Percentiles rank a stretch among this genome's conserved stretches.
These are phyloP conservation scores for Phrynosoma blainvillii DNA, from an alignment of 2,113 vertebrate species.

Conservation along the genomic window DNA sequence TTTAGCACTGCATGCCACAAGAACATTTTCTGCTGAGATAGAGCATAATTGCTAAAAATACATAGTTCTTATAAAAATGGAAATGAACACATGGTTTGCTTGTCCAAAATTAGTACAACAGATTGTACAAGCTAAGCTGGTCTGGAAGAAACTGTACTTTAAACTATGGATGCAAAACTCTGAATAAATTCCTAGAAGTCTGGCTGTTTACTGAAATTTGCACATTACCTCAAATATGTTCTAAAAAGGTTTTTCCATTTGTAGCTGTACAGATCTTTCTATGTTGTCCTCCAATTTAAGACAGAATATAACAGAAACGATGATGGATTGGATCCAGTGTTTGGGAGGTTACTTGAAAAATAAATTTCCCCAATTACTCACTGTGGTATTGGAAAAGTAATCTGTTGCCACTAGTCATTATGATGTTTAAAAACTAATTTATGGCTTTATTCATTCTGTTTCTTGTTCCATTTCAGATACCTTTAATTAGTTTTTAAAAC, in stretches of 20 bases:
- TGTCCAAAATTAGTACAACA: constrained; percentile 12
- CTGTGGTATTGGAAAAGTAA: too few species aligned
- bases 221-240: neutral
- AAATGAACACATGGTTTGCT: constrained; percentile 39
- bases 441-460: too few species aligned
- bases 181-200: constrained; percentile 31
- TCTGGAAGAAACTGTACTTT: constrained; percentile 20
- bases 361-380: too few species aligned
- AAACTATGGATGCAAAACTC: neutral
- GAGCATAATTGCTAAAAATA: constrained; percentile 50
- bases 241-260: neutral
- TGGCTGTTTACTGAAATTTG: constrained; percentile 8
- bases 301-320: neutral
- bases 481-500: too few species aligned
- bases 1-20: constrained; percentile 55
- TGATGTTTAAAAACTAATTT: too few species aligned
- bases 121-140: neutral
- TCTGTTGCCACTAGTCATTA: too few species aligned
- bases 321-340: neutral
- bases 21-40: constrained; percentile 58
- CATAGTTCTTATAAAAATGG: constrained; percentile 50
- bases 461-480: too few species aligned
- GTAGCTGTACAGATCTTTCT: neutral
- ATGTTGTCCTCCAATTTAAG: neutral
- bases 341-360: neutral